Evolutionary conservation across 2,797 vertebrate species (phyloP).

Genomic region (Schizothorax lantsangensis): DNA sequence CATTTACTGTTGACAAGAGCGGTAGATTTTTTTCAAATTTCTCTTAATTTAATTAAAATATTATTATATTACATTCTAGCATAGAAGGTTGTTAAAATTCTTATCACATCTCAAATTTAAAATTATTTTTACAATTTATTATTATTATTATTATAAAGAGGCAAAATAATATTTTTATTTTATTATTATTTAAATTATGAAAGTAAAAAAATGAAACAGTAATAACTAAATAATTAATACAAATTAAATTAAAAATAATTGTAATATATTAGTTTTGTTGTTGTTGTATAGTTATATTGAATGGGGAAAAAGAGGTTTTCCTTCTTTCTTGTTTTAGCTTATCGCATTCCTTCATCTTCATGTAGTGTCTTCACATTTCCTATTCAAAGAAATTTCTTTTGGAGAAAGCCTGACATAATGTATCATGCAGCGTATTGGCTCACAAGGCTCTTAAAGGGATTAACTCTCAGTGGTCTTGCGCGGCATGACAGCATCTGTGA

Average conservation of each 20-base stretch:
- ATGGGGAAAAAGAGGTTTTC: too few species aligned
- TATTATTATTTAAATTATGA: background rate
- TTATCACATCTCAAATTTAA: too few species aligned
- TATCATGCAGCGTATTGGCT: slow-evolving; percentile 61
- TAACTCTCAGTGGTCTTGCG: slow-evolving; percentile 63
- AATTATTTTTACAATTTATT: too few species aligned
- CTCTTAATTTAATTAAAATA: too few species aligned
- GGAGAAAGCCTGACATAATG: slow-evolving; percentile 36
- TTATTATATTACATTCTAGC: background rate
- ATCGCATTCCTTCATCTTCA: background rate
- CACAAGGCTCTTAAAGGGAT: slow-evolving; percentile 65
- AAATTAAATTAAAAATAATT: background rate
- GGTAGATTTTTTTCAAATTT: background rate
- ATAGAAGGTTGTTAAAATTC: background rate
- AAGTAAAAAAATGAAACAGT: background rate
- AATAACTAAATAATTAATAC: background rate
- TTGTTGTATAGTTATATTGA: too few species aligned
- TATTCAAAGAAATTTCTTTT: slow-evolving; percentile 50
- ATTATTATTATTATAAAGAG: background rate
- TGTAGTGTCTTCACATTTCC: background rate
- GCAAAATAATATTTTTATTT: background rate
- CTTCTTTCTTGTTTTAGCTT: background rate
- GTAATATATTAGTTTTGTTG: too few species aligned
- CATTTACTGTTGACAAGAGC: background rate
- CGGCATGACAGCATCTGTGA: slow-evolving; percentile 63